Evolutionary conservation across 2,797 vertebrate genomes (phyloP).

Genomic region (Gymnothorax javanicus): DNA sequence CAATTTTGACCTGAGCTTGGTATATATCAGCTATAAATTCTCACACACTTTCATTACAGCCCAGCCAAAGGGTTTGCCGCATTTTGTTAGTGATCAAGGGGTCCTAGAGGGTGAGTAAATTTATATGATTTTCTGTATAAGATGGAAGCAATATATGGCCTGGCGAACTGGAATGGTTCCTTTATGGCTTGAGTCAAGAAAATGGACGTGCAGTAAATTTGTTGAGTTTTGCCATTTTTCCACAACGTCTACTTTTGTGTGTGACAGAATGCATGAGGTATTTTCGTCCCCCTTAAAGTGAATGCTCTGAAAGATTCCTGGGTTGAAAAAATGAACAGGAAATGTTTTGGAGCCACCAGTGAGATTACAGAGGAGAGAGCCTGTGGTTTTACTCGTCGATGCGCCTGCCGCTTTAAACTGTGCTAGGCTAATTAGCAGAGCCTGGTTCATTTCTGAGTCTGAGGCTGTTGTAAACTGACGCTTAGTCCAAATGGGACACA

Average conservation of each 20-base stretch:
- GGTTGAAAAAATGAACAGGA: constrained; percentile 54
- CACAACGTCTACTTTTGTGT: background rate
- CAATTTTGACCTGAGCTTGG: background rate
- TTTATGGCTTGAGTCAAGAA: background rate
- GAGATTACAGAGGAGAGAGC: constrained; percentile 41
- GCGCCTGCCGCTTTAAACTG: constrained; percentile 22
- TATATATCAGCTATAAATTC: background rate
- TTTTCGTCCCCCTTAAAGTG: constrained; percentile 41
- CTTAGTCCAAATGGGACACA: background rate
- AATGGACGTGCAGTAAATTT: background rate
- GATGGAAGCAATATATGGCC: background rate
- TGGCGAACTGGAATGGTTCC: background rate
- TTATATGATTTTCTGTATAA: background rate
- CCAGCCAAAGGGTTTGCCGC: background rate
- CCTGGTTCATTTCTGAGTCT: background rate
- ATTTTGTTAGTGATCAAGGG: background rate
- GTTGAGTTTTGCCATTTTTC: background rate
- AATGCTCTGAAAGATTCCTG: constrained; percentile 57
- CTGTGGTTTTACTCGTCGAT: background rate
- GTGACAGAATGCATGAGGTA: constrained; percentile 6
- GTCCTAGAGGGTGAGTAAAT: background rate
- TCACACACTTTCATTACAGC: background rate
- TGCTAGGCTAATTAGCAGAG: constrained; percentile 15
- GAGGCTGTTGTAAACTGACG: background rate
- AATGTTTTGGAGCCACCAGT: constrained; percentile 36